Percentiles rank a stretch among this genome's conserved stretches.
Evolutionary conservation across 2,888 invertebrate genomes (phyloP).

Genomic region (Epistrophe grossulariae): DNA sequence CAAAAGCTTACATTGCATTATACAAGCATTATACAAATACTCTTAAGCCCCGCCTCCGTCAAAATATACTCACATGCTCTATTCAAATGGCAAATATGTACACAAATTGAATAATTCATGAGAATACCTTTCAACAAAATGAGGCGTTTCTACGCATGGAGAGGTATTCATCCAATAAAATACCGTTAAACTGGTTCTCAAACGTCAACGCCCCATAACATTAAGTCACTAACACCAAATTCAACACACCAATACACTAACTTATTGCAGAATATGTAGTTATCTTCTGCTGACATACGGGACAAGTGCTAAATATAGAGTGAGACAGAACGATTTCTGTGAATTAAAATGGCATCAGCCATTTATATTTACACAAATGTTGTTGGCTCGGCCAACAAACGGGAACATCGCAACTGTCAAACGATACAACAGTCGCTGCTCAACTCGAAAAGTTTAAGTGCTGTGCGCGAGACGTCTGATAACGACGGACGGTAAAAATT

Average conservation of each 20-base stretch:
- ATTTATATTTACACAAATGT: slow-evolving; percentile 57
- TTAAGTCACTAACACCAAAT: slow-evolving; percentile 38
- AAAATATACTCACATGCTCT: slow-evolving; percentile 37
- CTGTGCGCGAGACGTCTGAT: slow-evolving; percentile 64
- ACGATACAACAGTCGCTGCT: slow-evolving; percentile 68
- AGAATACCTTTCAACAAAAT: slow-evolving; percentile 38
- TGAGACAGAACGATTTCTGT: slow-evolving; percentile 21
- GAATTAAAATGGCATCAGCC: slow-evolving; percentile 74
- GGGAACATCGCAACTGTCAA: slow-evolving; percentile 69
- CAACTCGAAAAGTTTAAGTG: slow-evolving; percentile 73
- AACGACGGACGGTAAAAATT: slow-evolving; percentile 39
- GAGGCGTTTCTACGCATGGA: slow-evolving; percentile 45
- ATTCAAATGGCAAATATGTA: slow-evolving; percentile 22
- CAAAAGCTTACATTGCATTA: slow-evolving; percentile 59
- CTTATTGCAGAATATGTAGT: neutral
- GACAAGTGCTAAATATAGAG: neutral
- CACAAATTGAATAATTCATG: slow-evolving; percentile 56
- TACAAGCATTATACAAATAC: neutral
- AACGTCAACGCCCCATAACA: slow-evolving; percentile 40
- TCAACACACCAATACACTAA: slow-evolving; percentile 29
- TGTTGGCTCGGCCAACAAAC: slow-evolving; percentile 61
- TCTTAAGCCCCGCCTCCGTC: slow-evolving; percentile 36
- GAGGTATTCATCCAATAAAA: slow-evolving; percentile 50
- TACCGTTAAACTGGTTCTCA: slow-evolving; percentile 55
- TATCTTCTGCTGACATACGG: neutral